Evolutionary conservation across 2,888 invertebrate species (phyloP).

Genomic region (Hyalella azteca): DNA sequence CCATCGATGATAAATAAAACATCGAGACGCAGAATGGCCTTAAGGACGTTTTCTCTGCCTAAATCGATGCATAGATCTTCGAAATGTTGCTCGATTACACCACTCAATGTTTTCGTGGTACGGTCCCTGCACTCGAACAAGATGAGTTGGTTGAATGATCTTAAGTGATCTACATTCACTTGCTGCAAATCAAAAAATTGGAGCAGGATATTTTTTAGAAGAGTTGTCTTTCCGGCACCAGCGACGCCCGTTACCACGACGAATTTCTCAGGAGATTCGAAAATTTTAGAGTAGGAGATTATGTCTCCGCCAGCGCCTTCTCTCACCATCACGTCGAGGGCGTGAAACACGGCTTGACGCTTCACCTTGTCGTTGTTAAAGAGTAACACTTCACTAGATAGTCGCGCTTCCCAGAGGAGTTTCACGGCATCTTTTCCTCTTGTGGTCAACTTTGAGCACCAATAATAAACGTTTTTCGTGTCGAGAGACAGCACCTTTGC

Average conservation of each 20-base stretch:
- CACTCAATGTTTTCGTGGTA: background rate
- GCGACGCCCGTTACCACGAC: background rate
- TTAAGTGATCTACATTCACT: background rate
- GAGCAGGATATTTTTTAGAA: background rate
- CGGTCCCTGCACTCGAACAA: background rate
- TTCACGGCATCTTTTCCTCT: background rate
- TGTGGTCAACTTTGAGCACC: background rate
- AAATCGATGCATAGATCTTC: background rate
- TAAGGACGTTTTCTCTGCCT: background rate
- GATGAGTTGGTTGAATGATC: background rate
- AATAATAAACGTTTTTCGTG: background rate
- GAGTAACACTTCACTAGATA: background rate
- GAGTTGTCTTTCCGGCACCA: background rate
- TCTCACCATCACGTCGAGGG: background rate
- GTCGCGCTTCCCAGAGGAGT: background rate
- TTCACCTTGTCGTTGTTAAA: background rate
- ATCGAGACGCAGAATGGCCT: background rate
- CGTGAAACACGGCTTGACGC: background rate
- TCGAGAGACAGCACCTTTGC: background rate
- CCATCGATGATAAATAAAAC: background rate
- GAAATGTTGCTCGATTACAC: background rate
- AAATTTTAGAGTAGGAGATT: background rate
- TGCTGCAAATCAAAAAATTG: background rate
- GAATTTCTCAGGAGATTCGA: background rate
- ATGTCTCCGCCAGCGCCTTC: background rate